These are phyloP conservation scores for Oscarella lobularis DNA, from an alignment of 37 sponge, comb jelly and placozoan species.

Conservation along the genomic window DNA sequence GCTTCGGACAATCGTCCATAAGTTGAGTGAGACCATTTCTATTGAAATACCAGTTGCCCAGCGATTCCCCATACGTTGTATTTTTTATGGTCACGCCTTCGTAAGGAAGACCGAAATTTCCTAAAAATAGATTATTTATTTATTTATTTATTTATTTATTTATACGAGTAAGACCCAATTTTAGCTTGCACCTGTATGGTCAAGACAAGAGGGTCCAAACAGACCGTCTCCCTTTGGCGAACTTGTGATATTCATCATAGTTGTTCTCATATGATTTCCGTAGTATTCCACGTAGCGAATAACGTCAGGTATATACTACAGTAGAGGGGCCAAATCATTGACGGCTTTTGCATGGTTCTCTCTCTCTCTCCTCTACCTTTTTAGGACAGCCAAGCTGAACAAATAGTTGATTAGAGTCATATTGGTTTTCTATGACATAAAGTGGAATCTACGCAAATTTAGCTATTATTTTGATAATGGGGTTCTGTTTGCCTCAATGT, in stretches of 20 bases:
- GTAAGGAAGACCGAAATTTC: neutral
- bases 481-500: neutral
- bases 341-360: no score
- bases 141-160: neutral
- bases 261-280: neutral
- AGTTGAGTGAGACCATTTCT: neutral
- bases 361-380: no score
- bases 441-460: neutral
- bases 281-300: neutral
- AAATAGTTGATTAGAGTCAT: neutral
- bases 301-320: neutral
- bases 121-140: no score
- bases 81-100: neutral
- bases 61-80: neutral
- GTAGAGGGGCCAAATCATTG: neutral
- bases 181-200: slow-evolving; percentile 3
- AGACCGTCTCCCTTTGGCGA: neutral
- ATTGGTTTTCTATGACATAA: slow-evolving; percentile 3
- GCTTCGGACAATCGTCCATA: neutral
- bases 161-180: neutral
- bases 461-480: neutral
- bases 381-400: neutral
- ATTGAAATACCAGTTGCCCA: slow-evolving; percentile 6
- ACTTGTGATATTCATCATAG: neutral
- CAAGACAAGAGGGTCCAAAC: neutral